These are phyloP conservation scores for Eubasilissa splendida DNA, from an alignment of 2,888 invertebrate species.

Conservation along the genomic window DNA sequence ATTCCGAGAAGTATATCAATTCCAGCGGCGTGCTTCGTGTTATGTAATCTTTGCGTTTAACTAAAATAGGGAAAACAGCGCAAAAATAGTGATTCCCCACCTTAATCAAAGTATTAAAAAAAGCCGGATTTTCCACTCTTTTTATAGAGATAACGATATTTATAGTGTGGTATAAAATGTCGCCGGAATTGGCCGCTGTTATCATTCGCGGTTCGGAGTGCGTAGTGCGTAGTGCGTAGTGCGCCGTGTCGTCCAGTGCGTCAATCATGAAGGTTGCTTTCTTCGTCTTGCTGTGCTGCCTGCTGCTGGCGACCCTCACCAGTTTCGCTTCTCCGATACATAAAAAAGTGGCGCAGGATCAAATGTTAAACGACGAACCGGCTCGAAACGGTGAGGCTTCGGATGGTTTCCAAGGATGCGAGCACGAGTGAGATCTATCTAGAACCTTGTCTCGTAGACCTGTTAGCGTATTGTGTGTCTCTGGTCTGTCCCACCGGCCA, in stretches of 20 bases:
- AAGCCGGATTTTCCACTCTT: no score
- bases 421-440: no score
- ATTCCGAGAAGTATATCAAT: no score
- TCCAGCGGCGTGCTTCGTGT: no score
- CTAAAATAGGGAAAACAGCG: not conserved
- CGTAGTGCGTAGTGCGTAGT: not conserved
- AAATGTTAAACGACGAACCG: slow-evolving; percentile 8
- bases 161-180: not conserved
- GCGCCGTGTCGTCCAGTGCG: not conserved
- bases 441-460: no score
- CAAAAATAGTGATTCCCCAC: not conserved
- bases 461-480: no score
- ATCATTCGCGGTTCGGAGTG: slow-evolving; percentile 11
- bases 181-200: not conserved
- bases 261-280: slow-evolving; percentile 16
- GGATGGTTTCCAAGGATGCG: no score
- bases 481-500: no score
- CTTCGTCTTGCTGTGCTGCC: not conserved
- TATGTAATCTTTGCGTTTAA: not conserved
- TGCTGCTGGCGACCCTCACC: not conserved
- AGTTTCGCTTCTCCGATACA: not conserved
- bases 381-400: not conserved
- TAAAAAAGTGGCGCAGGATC: not conserved
- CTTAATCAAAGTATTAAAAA: not conserved
- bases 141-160: no score